phyloP scores from a whole-genome alignment of 2,888 invertebrate genomes.

The Hypomecis atomaria region DNA sequence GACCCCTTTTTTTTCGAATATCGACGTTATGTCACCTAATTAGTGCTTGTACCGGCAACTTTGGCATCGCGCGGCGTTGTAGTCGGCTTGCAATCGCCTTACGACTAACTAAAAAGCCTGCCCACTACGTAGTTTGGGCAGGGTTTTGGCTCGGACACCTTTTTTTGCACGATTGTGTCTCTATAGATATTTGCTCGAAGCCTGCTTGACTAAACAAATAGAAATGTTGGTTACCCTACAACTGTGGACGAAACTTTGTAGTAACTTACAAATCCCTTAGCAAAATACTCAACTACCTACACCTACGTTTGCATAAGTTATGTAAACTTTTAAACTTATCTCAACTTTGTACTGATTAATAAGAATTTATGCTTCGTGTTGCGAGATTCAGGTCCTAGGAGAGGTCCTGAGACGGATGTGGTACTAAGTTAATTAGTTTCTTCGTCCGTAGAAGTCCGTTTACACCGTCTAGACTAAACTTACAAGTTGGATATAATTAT shows the following conservation, averaged over 20 bases:
- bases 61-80: no score
- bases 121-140: no score
- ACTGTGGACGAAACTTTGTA: conserved; percentile 27
- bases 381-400: conserved; percentile 8
- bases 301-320: conserved; percentile 22
- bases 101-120: no score
- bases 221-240: conserved; percentile 9
- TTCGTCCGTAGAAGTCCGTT: not conserved
- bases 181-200: no score
- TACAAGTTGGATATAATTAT: no score
- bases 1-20: no score
- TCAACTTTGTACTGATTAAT: conserved; percentile 22
- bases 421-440: conserved; percentile 1
- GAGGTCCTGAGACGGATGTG: conserved; percentile 6
- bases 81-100: no score
- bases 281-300: conserved; percentile 30
- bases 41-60: no score
- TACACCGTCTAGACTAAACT: not conserved
- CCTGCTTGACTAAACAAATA: not conserved
- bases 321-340: conserved; percentile 24
- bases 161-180: no score
- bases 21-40: no score
- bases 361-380: conserved; percentile 26
- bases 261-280: conserved; percentile 30
- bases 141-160: no score